Conservation (phyloP, 2,113 vertebrate species). For the Plectropomus leopardus region DNA sequence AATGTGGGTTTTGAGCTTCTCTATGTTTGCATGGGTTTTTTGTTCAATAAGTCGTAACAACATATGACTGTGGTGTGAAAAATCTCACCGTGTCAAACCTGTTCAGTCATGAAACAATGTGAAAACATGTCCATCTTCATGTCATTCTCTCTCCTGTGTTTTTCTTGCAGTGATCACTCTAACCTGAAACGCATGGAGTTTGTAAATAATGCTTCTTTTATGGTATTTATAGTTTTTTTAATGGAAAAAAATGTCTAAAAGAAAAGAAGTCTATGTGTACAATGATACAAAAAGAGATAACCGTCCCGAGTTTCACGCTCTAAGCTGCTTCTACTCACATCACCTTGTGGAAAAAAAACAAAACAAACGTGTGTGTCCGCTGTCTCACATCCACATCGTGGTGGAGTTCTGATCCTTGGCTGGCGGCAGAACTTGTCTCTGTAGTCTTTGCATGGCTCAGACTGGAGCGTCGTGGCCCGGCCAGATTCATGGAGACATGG, state of each 20-base stretch:
- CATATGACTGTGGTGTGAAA: constrained; percentile 8
- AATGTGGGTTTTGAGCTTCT: constrained; percentile 33
- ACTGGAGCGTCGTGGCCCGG: constrained; percentile 87
- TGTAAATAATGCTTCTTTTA: constrained; percentile 96
- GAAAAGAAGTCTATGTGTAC: constrained; percentile 79
- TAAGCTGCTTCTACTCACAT: constrained; percentile 89
- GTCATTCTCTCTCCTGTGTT: constrained; percentile 69
- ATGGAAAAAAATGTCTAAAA: constrained; percentile 72
- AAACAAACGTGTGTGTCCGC: constrained; percentile 48
- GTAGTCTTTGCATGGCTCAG: constrained; percentile 88
- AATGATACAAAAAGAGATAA: constrained; percentile 76
- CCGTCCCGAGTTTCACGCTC: constrained; percentile 86
- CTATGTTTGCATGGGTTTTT: constrained; percentile 58
- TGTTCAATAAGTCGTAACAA: background rate
- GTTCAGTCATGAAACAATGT: constrained; percentile 29
- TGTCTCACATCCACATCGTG: constrained; percentile 69
- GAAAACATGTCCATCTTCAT: constrained; percentile 36
- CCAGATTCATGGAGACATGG: constrained; percentile 68
- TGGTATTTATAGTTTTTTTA: constrained; percentile 97
- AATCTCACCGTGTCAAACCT: constrained; percentile 27
- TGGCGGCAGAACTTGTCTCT: constrained; percentile 68
- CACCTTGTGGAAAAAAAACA: constrained; percentile 59
- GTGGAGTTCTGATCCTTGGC: constrained; percentile 73
- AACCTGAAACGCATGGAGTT: constrained; percentile 97
- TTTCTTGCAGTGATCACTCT: constrained; percentile 97